These are phyloP conservation scores for Drosophila lini DNA, from an alignment of 1,140 invertebrate species.

Conservation along the genomic window DNA sequence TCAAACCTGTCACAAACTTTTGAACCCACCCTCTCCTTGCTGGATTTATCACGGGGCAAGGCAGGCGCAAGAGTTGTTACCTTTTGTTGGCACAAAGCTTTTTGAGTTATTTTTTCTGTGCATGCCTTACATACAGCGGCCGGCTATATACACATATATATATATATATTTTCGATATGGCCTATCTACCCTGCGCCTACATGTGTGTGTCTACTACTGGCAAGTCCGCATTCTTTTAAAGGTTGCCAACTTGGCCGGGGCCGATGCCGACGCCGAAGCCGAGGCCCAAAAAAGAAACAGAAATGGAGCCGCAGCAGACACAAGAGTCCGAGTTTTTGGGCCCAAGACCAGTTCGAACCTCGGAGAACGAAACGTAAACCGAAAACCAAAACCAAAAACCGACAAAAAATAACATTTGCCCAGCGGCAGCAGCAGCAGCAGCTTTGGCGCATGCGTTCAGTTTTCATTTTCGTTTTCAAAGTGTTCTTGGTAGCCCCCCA, in stretches of 20 bases:
- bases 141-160: slow-evolving; percentile 10
- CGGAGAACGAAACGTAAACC: slow-evolving; percentile 42
- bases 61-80: slow-evolving; percentile 53
- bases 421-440: slow-evolving; percentile 41
- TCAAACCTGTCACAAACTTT: slow-evolving; percentile 16
- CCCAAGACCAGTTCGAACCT: slow-evolving; percentile 55
- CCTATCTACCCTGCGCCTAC: slow-evolving; percentile 50
- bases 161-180: slow-evolving; percentile 47
- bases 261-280: slow-evolving; percentile 27
- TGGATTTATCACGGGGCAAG: slow-evolving; percentile 52
- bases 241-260: slow-evolving; percentile 71
- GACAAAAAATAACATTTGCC: slow-evolving; percentile 59
- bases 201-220: slow-evolving; percentile 68
- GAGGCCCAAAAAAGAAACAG: slow-evolving; percentile 41
- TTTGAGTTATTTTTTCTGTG: slow-evolving; percentile 72
- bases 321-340: slow-evolving; percentile 21
- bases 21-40: slow-evolving; percentile 24
- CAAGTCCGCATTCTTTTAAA: slow-evolving; percentile 81
- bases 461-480: slow-evolving; percentile 68
- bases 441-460: slow-evolving; percentile 51
- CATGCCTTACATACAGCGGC: slow-evolving; percentile 53
- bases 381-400: slow-evolving; percentile 41
- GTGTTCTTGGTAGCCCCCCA: slow-evolving; percentile 16
- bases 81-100: slow-evolving; percentile 72
- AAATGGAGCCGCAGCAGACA: slow-evolving; percentile 18